These are phyloP conservation scores for Adrianichthys oophorus DNA, from an alignment of 2,797 vertebrate genomes.

Conservation along the genomic window DNA sequence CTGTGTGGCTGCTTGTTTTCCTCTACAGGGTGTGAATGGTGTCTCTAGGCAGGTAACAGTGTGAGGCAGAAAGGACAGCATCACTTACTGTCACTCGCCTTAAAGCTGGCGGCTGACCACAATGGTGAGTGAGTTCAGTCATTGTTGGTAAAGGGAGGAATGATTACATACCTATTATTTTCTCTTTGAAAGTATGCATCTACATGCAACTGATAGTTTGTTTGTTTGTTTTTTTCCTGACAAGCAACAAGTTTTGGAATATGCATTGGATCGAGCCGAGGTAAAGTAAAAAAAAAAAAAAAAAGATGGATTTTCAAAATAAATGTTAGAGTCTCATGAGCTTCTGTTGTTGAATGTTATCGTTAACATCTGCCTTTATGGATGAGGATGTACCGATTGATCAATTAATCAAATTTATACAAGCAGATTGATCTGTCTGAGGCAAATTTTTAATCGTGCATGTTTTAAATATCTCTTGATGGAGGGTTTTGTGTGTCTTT, in stretches of 20 bases:
- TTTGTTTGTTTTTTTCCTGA: constrained; percentile 22
- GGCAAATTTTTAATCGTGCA: too few species aligned
- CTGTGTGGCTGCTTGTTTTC: constrained; percentile 21
- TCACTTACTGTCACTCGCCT: constrained; percentile 76
- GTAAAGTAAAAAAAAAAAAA: constrained; percentile 66
- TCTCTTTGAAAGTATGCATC: background rate
- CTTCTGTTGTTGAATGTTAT: background rate
- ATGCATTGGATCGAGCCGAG: constrained; percentile 98
- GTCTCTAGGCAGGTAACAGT: constrained; percentile 78
- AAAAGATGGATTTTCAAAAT: too few species aligned
- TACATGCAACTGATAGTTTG: constrained; percentile 14
- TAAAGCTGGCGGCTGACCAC: constrained; percentile 79
- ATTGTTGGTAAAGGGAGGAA: too few species aligned
- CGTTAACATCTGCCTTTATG: too few species aligned
- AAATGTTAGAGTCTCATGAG: background rate
- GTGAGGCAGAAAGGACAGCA: constrained; percentile 78
- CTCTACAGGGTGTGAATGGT: constrained; percentile 80
- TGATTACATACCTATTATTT: too few species aligned
- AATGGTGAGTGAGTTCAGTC: constrained; percentile 77
- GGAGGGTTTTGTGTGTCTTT: constrained; percentile 28
- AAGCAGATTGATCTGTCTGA: too few species aligned
- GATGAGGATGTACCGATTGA: too few species aligned
- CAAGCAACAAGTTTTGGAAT: constrained; percentile 96
- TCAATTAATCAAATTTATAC: too few species aligned
- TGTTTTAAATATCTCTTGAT: constrained; percentile 10